Percentiles rank a stretch among this genome's conserved stretches.
These are phyloP conservation scores for Orius insidiosus DNA, from an alignment of 1,140 invertebrate species.

Conservation along the genomic window DNA sequence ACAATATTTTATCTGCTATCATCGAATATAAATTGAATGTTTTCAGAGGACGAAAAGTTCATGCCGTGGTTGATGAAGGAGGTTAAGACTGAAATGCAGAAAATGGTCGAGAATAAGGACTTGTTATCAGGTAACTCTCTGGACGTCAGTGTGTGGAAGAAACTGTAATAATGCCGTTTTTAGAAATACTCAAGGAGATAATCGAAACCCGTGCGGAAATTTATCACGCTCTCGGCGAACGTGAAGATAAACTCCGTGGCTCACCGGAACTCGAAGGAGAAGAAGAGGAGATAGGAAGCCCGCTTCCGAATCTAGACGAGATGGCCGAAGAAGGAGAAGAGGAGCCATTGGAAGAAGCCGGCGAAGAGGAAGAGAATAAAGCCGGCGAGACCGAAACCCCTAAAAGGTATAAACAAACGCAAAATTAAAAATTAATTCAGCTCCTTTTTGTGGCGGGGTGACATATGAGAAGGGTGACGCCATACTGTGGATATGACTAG, in stretches of 20 bases:
- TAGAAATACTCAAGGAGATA: slow-evolving; percentile 56
- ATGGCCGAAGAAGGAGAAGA: slow-evolving; percentile 1
- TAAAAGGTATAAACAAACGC: slow-evolving; percentile 5
- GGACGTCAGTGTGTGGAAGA: too few species aligned
- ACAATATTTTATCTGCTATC: too few species aligned
- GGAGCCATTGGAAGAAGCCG: slow-evolving; percentile 22
- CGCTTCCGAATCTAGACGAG: neutral
- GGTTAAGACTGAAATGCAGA: slow-evolving; percentile 58
- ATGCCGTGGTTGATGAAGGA: slow-evolving; percentile 77
- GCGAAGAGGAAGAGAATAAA: slow-evolving; percentile 12
- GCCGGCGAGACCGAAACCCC: slow-evolving; percentile 3
- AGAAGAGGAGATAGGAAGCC: neutral
- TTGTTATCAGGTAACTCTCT: slow-evolving; percentile 44
- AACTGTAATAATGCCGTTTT: too few species aligned
- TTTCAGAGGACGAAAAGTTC: slow-evolving; percentile 57
- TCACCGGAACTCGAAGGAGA: slow-evolving; percentile 3
- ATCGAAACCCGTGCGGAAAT: slow-evolving; percentile 47
- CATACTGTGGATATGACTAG: slow-evolving; percentile 7
- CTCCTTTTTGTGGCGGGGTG: neutral
- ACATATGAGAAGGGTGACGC: neutral
- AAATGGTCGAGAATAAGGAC: slow-evolving; percentile 56
- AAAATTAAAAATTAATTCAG: slow-evolving; percentile 3
- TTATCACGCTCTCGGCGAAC: slow-evolving; percentile 30
- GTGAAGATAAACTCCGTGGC: slow-evolving; percentile 5
- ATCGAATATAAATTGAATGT: too few species aligned